phyloP scores from a whole-genome alignment of 2,113 vertebrate species.

The Campylomormyrus numenius region DNA sequence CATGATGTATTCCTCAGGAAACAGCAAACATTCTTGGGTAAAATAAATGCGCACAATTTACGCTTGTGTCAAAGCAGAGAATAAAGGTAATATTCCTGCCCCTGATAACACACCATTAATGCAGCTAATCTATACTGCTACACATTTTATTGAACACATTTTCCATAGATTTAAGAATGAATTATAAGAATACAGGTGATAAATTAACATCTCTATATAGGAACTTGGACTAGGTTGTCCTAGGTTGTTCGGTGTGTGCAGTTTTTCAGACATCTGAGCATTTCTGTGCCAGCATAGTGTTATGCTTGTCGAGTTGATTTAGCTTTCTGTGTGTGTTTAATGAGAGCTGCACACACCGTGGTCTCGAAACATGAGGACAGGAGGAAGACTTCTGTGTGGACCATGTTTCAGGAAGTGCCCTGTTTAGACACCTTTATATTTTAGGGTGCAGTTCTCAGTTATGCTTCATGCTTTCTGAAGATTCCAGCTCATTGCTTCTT shows the following conservation, averaged over 20 bases:
- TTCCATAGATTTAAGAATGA: neutral
- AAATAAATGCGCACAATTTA: constrained; percentile 47
- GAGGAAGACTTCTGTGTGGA: neutral
- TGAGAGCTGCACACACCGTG: neutral
- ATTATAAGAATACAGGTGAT: neutral
- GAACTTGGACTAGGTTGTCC: neutral
- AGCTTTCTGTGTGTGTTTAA: neutral
- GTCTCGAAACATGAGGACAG: neutral
- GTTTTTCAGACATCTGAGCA: neutral
- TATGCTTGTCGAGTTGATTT: neutral
- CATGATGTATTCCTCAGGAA: constrained; percentile 60
- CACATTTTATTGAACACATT: neutral
- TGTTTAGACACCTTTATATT: no score
- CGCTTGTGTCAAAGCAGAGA: constrained; percentile 29
- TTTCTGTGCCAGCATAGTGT: neutral
- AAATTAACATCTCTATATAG: neutral
- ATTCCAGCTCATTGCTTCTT: constrained; percentile 47
- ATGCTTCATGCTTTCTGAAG: neutral
- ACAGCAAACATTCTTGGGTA: constrained; percentile 47
- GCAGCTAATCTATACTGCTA: neutral
- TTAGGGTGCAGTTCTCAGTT: constrained; percentile 28
- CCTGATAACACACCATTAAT: neutral
- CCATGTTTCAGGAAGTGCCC: neutral
- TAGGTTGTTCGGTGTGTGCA: neutral
- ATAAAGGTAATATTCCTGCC: neutral